Conservation (phyloP, 2,113 vertebrate species). For the Urocynchramus pylzowi region DNA sequence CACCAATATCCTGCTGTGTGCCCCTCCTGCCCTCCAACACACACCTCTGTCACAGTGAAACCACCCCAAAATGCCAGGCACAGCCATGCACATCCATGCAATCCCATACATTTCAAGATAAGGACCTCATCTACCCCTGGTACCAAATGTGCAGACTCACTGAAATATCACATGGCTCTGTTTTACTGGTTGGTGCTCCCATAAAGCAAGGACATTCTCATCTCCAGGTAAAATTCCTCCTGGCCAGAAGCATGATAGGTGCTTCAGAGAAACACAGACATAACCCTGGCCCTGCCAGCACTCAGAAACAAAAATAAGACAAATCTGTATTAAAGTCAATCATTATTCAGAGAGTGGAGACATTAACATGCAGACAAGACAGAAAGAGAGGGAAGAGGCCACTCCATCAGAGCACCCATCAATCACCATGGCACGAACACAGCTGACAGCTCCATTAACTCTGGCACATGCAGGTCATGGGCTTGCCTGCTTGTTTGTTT, state of each 20-base stretch:
- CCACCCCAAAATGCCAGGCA: background rate
- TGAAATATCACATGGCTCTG: background rate
- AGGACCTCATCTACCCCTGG: background rate
- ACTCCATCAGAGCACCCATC: background rate
- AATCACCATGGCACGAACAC: background rate
- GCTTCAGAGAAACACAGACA: background rate
- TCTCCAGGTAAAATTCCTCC: background rate
- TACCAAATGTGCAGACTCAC: background rate
- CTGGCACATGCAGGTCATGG: background rate
- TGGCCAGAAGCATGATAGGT: background rate
- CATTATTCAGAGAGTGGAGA: background rate
- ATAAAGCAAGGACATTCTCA: background rate
- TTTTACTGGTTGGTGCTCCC: background rate
- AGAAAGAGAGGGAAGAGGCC: background rate
- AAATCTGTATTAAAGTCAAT: background rate
- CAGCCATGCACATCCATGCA: background rate
- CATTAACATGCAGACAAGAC: constrained; percentile 21
- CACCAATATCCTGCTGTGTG: fast-evolving
- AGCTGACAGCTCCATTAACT: constrained; percentile 5
- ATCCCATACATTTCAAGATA: background rate
- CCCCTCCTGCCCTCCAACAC: background rate
- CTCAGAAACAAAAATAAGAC: constrained; percentile 12
- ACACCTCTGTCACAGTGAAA: background rate
- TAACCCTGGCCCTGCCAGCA: fast-evolving
- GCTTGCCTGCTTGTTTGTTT: background rate